phyloP scores from a whole-genome alignment of 2,797 vertebrate species.

The Ctenochaetus hawaiiensis region DNA sequence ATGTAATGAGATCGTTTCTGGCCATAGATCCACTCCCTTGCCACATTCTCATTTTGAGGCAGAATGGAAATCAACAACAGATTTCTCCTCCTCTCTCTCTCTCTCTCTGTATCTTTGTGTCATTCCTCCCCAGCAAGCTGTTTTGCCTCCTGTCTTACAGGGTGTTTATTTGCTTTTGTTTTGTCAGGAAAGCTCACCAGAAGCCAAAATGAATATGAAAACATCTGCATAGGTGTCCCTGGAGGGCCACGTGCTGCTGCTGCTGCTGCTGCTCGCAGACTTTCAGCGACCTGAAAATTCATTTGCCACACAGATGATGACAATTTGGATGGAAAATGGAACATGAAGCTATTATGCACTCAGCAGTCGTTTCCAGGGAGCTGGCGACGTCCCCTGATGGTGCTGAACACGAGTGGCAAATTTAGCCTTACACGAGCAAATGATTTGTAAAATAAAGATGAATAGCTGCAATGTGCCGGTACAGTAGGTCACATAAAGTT shows the following conservation, averaged over 20 bases:
- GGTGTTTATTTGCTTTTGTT: slow-evolving; percentile 78
- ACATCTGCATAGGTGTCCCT: slow-evolving; percentile 77
- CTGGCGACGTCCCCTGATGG: slow-evolving; percentile 58
- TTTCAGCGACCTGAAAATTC: slow-evolving; percentile 65
- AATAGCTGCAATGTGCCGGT: slow-evolving; percentile 42
- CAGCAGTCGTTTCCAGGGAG: slow-evolving; percentile 59
- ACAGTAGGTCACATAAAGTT: slow-evolving; percentile 62
- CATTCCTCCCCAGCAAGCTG: slow-evolving; percentile 61
- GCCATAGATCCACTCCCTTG: slow-evolving; percentile 77
- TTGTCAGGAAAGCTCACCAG: slow-evolving; percentile 77
- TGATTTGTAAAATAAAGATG: slow-evolving; percentile 60
- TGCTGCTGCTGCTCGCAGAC: slow-evolving; percentile 46
- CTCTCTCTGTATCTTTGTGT: slow-evolving; percentile 36
- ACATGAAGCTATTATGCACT: slow-evolving; percentile 62
- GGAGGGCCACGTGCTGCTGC: slow-evolving; percentile 27
- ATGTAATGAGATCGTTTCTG: slow-evolving; percentile 76
- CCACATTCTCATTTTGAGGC: slow-evolving; percentile 62
- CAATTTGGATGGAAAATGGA: slow-evolving; percentile 72
- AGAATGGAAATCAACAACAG: slow-evolving; percentile 57
- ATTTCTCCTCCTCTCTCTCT: slow-evolving; percentile 7
- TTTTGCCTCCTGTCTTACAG: slow-evolving; percentile 74
- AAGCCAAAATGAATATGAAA: slow-evolving; percentile 80
- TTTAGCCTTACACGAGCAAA: slow-evolving; percentile 52
- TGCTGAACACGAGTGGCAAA: slow-evolving; percentile 65
- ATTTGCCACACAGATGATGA: slow-evolving; percentile 66